Evolutionary conservation across 1,140 invertebrate species (phyloP).

Genomic region (Aphis craccivora): DNA sequence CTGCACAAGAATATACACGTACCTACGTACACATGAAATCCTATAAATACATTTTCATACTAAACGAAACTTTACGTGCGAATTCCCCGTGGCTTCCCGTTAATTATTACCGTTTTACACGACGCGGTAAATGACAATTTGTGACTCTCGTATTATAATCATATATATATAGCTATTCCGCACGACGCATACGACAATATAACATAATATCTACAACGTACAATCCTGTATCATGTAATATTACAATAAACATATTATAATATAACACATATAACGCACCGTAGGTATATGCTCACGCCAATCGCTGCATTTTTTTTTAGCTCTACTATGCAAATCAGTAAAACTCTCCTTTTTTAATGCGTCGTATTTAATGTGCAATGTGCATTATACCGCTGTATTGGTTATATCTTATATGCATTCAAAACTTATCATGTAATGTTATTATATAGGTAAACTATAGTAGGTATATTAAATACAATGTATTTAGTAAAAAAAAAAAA

Average conservation of each 20-base stretch:
- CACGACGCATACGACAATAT: not conserved
- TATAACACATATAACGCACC: not conserved
- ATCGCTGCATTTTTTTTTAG: not conserved
- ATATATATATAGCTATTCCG: not conserved
- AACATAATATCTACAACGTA: not conserved
- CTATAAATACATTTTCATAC: not conserved
- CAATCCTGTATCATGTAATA: not conserved
- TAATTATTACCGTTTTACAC: conserved; percentile 25
- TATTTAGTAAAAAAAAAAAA: not conserved
- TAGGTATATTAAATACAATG: not conserved
- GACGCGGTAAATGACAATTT: conserved; percentile 17
- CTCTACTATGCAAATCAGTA: not conserved
- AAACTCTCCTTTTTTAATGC: not conserved
- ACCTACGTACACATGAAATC: not conserved
- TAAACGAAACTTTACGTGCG: conserved; percentile 7
- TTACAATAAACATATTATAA: not conserved
- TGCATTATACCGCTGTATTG: not conserved
- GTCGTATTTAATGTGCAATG: not conserved
- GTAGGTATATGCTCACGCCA: not conserved
- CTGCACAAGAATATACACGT: not conserved
- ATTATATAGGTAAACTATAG: not conserved
- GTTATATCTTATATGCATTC: not conserved
- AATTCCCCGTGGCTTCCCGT: not conserved
- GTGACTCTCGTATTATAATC: not conserved
- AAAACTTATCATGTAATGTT: not conserved